Evolutionary conservation across 1,140 invertebrate genomes (phyloP), one percentile per base, ranked within the genome.

Genomic region (Heliconius melpomene): DNA sequence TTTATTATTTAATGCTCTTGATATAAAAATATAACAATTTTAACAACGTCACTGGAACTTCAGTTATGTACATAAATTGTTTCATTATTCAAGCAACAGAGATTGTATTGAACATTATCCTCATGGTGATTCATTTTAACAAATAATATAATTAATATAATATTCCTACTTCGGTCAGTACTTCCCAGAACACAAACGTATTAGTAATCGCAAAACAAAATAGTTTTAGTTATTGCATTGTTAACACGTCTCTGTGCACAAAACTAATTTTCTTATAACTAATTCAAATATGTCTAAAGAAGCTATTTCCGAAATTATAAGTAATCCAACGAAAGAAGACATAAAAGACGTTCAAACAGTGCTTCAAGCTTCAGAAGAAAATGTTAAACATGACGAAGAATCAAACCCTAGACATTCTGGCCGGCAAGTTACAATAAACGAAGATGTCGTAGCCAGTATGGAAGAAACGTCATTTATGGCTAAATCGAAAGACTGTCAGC

Each of bases 241-340:
- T 66, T 29, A 66, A 66, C 60, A 66, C 60, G 60, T 66, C 60
- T 29, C 23, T 26, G 2, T 5, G 29, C 23, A 9, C 23, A 57
- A 9, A 23, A 23, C 23, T 3, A 11, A 9, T 57, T 66, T 29
- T 26, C 23, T 66, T 66, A 26, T 66, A 26, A 13, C 16, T 66
- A 66, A 26, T 26, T 66, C 11, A 66, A 66, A 66, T 29, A 66
- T 66, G 60, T 66, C 60, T 66, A 66, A 66, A 26, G 60, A 66
- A 29, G 60, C 13, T 66, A 16, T 66, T 16, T 1, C 11, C 5
- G 26, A 26, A 66, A 23, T 26, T 26, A 26, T 29, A 26, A 66
- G 60, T 26, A 11, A 26, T 66, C 9, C 23, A 66, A 26, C n/a
- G 23, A 66, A 66, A 5, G 60, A 26, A 29, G 26, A 66, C 1